Percentiles rank a stretch among this genome's conserved stretches.
Conservation (phyloP, 1,140 invertebrate species). For the Dendroctonus ponderosae region DNA sequence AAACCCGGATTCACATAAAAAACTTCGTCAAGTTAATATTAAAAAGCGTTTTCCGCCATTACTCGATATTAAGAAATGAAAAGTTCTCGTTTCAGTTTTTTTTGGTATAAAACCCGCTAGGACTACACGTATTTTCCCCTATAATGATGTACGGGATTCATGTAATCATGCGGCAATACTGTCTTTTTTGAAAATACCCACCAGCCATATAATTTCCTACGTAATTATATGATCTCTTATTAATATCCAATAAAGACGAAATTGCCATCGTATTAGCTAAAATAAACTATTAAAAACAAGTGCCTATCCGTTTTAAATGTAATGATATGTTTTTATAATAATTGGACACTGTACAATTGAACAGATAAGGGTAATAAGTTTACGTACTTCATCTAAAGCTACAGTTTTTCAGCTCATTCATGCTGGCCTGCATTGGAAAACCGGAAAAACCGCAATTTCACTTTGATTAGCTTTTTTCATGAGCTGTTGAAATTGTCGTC, state of each 20-base stretch:
- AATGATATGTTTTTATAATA: slow-evolving; percentile 16
- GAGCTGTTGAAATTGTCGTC: too few relatives aligned
- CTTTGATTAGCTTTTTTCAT: too few relatives aligned
- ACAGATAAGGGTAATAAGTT: slow-evolving; percentile 1
- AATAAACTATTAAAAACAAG: slow-evolving; percentile 9
- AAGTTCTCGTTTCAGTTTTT: too few relatives aligned
- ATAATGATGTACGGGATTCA: slow-evolving; percentile 11
- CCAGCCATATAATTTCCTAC: slow-evolving; percentile 11
- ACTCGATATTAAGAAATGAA: too few relatives aligned
- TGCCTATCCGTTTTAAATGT: slow-evolving; percentile 9
- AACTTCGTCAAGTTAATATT: too few relatives aligned
- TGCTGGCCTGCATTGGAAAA: too few relatives aligned
- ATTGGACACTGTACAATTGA: slow-evolving; percentile 10
- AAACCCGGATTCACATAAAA: too few relatives aligned
- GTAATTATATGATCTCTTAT: slow-evolving; percentile 20
- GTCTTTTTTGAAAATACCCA: slow-evolving; percentile 13
- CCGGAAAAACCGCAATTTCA: too few relatives aligned
- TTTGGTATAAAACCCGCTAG: too few relatives aligned
- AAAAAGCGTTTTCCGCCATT: too few relatives aligned
- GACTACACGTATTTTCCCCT: not conserved
- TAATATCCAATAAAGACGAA: slow-evolving; percentile 20
- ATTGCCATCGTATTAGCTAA: slow-evolving; percentile 19
- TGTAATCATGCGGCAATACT: slow-evolving; percentile 22
- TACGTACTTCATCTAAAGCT: too few relatives aligned
- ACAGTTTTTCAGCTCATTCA: too few relatives aligned